Evolutionary conservation across 2,797 vertebrate species (phyloP), one percentile per base, ranked within the genome.

Genomic region (Erpetoichthys calabaricus): DNA sequence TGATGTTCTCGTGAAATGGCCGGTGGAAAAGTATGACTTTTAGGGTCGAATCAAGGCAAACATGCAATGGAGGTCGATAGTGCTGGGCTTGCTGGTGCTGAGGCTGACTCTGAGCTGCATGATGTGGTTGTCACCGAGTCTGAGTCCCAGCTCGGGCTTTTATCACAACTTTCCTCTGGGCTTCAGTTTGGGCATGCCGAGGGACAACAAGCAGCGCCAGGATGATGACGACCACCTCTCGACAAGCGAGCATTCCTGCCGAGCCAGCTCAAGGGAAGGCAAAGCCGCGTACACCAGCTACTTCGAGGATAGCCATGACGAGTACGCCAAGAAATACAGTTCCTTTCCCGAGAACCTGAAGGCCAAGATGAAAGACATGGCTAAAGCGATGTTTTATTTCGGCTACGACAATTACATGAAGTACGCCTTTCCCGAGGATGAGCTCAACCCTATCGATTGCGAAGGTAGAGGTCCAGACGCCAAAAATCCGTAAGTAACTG

Each of bases 391-490:
- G 95, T 98, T 98, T 71, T 89, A 80, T 58, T 97, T 97, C 64
- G 92, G 92, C 68, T 98, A 98, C 71, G 92, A 97, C 73, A 96
- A 91, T 78, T 98, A 98, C 81, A 98, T 98, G 95, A 89, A 76
- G 65, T 85, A 93, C 72, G 94, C 93, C 50, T 98, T 98, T 64
- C 93, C 95, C 0, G 78, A 92, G 61, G 95, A 98, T 78, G 94
- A 98, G 79, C 91, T 98, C 25, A 96, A 98, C 67, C 94, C 95
- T 9, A 94, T 98, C 60, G 82, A 89, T 71, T 98, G 95, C 79
- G 70, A 84, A 55, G 95, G 95, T 8, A 84, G 95, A 25, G 95
- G 95, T 3, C 95, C 95, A 6, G 95, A 97, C 74, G 83, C 85
- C 47, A 75, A 79, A 1, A 86, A 98, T 77, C 95, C 94, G 94